A percentile compares a stretch with the other conserved stretches of the same genome.
These are phyloP conservation scores for Acanthopleura granulata DNA, from an alignment of 2,888 invertebrate species.

Conservation along the genomic window DNA sequence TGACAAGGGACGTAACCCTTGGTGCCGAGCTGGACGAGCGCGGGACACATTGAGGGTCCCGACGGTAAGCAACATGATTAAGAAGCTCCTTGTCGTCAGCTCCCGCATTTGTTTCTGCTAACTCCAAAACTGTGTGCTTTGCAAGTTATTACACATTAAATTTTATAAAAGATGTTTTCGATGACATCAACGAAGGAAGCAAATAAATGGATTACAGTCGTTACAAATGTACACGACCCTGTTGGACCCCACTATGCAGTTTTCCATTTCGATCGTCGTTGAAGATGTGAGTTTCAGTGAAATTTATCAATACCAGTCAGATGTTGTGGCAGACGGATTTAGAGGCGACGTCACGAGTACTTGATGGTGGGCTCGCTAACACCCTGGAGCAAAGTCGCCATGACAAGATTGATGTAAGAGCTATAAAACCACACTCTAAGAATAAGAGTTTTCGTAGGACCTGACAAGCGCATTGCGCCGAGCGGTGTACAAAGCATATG, in stretches of 20 bases:
- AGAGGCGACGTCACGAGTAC: constrained; percentile 22
- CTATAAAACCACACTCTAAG: background rate
- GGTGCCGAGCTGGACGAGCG: background rate
- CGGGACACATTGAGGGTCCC: background rate
- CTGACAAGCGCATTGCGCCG: background rate
- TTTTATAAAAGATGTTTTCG: too few species aligned
- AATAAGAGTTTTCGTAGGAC: background rate
- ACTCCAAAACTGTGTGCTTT: too few species aligned
- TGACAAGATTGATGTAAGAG: constrained; percentile 38
- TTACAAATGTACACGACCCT: too few species aligned
- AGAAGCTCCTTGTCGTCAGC: background rate
- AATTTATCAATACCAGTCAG: too few species aligned
- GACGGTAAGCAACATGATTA: background rate
- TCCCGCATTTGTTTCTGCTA: too few species aligned
- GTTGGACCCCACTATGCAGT: too few species aligned
- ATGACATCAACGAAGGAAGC: too few species aligned
- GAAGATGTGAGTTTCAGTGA: too few species aligned
- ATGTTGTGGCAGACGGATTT: background rate
- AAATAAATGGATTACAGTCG: too few species aligned
- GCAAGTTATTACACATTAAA: too few species aligned
- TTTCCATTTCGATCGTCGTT: too few species aligned
- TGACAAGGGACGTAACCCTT: background rate
- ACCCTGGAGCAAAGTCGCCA: constrained; percentile 43
- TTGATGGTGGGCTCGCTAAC: constrained; percentile 54
- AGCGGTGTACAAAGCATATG: background rate